These are phyloP conservation scores for Eupeodes latifasciatus DNA, from an alignment of 2,888 invertebrate genomes.

Conservation along the genomic window DNA sequence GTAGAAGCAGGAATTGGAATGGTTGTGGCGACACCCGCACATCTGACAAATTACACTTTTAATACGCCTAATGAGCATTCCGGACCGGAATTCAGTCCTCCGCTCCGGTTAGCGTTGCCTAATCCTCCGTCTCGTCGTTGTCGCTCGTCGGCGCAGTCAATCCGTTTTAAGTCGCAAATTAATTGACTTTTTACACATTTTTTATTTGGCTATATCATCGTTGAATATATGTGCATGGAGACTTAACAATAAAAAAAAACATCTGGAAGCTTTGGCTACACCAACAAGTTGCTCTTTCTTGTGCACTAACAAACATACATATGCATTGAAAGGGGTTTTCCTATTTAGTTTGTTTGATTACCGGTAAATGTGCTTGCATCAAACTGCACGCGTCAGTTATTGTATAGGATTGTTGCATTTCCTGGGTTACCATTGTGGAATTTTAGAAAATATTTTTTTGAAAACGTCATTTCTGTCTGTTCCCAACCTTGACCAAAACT, in stretches of 20 bases:
- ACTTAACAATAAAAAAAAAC: not conserved
- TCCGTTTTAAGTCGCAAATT: conserved; percentile 54
- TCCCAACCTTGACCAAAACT: too few species aligned
- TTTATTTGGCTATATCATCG: not conserved
- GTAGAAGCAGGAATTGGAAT: not conserved
- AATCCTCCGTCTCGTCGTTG: conserved; percentile 28
- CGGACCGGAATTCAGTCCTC: not conserved
- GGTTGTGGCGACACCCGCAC: conserved; percentile 26
- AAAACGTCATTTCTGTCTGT: too few species aligned
- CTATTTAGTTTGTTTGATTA: conserved; percentile 51
- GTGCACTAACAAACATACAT: conserved; percentile 28
- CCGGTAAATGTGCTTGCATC: conserved; percentile 41
- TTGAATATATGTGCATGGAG: not conserved
- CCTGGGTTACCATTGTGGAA: not conserved
- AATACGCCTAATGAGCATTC: conserved; percentile 41
- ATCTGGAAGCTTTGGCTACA: not conserved
- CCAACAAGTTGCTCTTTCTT: conserved; percentile 21
- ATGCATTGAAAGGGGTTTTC: conserved; percentile 24
- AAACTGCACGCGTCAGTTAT: conserved; percentile 12
- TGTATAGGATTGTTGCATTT: not conserved
- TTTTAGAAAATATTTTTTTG: not conserved
- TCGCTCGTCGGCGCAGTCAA: not conserved
- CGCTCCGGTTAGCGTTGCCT: conserved; percentile 27
- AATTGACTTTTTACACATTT: conserved; percentile 52
- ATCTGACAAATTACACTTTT: conserved; percentile 40